Percentiles rank a stretch among this genome's conserved stretches.
phyloP scores from a whole-genome alignment of 2,113 vertebrate genomes.

The Perca flavescens region DNA sequence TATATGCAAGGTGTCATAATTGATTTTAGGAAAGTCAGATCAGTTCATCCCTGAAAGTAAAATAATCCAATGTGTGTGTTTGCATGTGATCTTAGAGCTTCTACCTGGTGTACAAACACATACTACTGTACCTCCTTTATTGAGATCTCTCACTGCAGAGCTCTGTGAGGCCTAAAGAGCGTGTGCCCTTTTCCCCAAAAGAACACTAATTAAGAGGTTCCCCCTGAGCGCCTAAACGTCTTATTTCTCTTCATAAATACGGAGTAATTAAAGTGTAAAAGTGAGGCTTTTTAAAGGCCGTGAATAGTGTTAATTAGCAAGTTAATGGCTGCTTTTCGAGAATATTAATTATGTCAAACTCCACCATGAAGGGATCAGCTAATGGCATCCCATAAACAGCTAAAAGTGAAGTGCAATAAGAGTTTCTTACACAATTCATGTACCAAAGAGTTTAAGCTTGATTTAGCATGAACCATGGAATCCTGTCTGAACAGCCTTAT shows the following conservation, averaged over 20 bases:
- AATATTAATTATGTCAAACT: slow-evolving; percentile 48
- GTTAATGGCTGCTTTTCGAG: slow-evolving; percentile 25
- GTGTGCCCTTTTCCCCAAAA: background rate
- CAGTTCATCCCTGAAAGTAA: background rate
- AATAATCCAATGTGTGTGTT: background rate
- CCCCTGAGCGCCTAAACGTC: background rate
- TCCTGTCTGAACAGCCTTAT: slow-evolving; percentile 23
- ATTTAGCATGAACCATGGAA: slow-evolving; percentile 51
- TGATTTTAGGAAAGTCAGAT: background rate
- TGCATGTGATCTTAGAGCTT: background rate
- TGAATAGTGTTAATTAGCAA: slow-evolving; percentile 47
- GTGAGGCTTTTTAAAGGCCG: slow-evolving; percentile 41
- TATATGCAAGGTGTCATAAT: background rate
- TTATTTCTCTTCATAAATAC: slow-evolving; percentile 10
- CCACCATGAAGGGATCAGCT: slow-evolving; percentile 42
- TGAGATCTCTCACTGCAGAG: background rate
- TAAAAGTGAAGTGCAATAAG: slow-evolving; percentile 21
- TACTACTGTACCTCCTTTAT: background rate
- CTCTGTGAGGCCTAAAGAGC: background rate
- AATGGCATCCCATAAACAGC: slow-evolving; percentile 20
- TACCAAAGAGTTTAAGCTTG: slow-evolving; percentile 43
- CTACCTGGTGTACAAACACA: background rate
- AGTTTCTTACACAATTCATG: slow-evolving; percentile 19
- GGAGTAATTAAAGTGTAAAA: slow-evolving; percentile 27
- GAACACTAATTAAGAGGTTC: slow-evolving; percentile 26